Conservation (phyloP, 2,888 invertebrate genomes). For the Acanthosoma haemorrhoidale region DNA sequence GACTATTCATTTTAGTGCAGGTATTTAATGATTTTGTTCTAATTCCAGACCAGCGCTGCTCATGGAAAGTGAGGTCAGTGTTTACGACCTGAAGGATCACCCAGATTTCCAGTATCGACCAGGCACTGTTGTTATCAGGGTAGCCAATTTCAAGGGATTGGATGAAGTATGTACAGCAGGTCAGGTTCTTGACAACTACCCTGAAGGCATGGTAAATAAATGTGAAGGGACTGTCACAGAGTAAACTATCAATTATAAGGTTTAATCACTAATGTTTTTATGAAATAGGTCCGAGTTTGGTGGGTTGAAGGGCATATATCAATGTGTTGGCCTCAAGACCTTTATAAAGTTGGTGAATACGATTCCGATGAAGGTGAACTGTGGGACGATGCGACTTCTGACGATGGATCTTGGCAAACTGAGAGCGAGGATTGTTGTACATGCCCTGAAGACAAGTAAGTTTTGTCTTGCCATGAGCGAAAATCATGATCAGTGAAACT, state of each 20-base stretch:
- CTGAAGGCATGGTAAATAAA: conserved; percentile 57
- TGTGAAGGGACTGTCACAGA: background rate
- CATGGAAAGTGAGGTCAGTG: conserved; percentile 78
- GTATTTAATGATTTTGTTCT: background rate
- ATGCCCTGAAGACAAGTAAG: conserved; percentile 50
- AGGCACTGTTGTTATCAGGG: conserved; percentile 81
- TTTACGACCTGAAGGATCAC: conserved; percentile 92
- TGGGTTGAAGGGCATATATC: conserved; percentile 84
- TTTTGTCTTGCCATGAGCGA: too few species aligned
- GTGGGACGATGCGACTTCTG: conserved; percentile 60
- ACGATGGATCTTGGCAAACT: conserved; percentile 77
- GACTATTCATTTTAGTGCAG: background rate
- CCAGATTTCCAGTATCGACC: conserved; percentile 90
- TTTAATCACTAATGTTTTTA: background rate
- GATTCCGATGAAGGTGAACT: conserved; percentile 64
- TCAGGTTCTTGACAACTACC: conserved; percentile 82
- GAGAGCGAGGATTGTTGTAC: conserved; percentile 56
- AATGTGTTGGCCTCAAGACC: conserved; percentile 88
- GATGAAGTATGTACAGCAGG: conserved; percentile 73
- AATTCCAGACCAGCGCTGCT: conserved; percentile 59
- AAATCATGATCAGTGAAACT: too few species aligned
- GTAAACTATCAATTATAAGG: background rate
- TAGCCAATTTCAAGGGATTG: conserved; percentile 71
- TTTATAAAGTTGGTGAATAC: conserved; percentile 59
- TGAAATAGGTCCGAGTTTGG: conserved; percentile 75